phyloP scores from a whole-genome alignment of 2,113 vertebrate species.

The Apodemus sylvaticus region DNA sequence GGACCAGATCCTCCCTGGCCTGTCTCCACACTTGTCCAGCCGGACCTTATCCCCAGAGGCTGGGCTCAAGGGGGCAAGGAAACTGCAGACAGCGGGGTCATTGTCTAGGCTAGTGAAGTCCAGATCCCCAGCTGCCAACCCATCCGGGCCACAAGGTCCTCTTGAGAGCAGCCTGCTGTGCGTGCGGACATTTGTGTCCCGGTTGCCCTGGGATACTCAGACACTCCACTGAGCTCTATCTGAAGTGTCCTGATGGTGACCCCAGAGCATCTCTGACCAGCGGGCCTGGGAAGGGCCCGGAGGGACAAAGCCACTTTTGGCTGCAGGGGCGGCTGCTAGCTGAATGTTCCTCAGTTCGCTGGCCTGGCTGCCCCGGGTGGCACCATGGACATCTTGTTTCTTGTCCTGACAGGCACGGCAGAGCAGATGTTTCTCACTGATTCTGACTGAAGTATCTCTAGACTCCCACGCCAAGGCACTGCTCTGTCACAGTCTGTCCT shows the following conservation, averaged over 20 bases:
- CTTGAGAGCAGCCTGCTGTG: not conserved
- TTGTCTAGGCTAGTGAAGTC: slow-evolving; percentile 44
- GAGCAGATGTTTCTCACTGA: slow-evolving; percentile 54
- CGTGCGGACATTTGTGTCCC: slow-evolving; percentile 47
- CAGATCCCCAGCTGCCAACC: slow-evolving; percentile 44
- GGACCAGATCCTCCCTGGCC: not conserved
- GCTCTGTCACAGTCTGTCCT: not conserved
- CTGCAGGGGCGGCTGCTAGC: not conserved
- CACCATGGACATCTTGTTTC: slow-evolving; percentile 38
- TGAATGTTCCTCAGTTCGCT: slow-evolving; percentile 1
- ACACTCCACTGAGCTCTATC: slow-evolving; percentile 20
- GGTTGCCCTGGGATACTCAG: slow-evolving; percentile 66
- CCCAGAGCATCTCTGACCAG: slow-evolving; percentile 52
- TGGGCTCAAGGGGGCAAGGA: not conserved
- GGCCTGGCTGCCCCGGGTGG: not conserved
- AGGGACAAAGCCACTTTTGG: slow-evolving; percentile 74
- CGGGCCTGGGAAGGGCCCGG: slow-evolving; percentile 47
- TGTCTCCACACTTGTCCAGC: not conserved
- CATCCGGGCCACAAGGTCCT: slow-evolving; percentile 28
- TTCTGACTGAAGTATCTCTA: not conserved
- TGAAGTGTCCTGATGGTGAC: slow-evolving; percentile 74
- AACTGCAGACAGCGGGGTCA: slow-evolving; percentile 50
- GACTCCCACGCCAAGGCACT: not conserved
- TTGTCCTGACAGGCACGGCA: not conserved
- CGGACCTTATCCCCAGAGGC: not conserved